Conservation (phyloP, 2,797 vertebrate species). For the Myotis daubentonii region DNA sequence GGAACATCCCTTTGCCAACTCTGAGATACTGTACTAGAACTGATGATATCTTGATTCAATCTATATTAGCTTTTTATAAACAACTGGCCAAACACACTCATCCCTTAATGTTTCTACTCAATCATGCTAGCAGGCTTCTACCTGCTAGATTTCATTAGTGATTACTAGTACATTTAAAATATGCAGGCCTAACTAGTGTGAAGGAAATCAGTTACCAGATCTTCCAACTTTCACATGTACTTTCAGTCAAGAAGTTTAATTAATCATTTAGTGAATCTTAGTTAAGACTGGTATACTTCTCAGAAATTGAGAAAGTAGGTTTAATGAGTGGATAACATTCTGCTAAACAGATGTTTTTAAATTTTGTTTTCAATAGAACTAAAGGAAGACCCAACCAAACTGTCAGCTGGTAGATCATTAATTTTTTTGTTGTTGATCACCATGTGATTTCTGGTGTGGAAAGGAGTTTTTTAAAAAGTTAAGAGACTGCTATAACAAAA, state of each 20-base stretch:
- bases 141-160: neutral
- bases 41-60: neutral
- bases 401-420: neutral
- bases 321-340: neutral
- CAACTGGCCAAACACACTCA: neutral
- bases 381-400: neutral
- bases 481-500: neutral
- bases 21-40: neutral
- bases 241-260: neutral
- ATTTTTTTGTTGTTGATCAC: neutral
- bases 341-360: neutral
- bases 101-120: neutral
- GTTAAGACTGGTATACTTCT: neutral
- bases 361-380: neutral
- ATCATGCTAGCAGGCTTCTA: neutral
- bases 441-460: slow-evolving; percentile 1
- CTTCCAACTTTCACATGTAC: neutral
- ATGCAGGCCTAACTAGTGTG: neutral
- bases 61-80: neutral
- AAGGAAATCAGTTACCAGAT: neutral
- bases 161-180: neutral
- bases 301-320: neutral
- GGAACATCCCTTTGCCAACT: neutral
- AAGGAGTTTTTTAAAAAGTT: neutral
- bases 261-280: slow-evolving; percentile 8